Conservation (phyloP, 1,140 invertebrate species). For the Bombyx mandarina region DNA sequence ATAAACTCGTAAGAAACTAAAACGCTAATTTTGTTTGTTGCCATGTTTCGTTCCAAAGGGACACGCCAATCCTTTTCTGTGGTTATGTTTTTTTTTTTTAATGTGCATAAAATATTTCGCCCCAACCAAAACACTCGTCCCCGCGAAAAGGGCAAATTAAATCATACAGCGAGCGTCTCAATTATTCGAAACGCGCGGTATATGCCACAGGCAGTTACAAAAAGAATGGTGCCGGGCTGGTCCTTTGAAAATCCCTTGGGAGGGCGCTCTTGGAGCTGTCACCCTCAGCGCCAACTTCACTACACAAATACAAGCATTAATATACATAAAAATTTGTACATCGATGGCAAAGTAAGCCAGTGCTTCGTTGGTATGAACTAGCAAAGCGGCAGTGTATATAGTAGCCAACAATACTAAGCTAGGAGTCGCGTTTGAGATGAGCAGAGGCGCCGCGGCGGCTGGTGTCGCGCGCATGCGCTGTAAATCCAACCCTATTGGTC, state of each 20-base stretch:
- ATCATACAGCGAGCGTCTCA: conserved; percentile 57
- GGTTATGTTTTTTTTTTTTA: conserved; percentile 11
- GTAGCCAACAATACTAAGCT: conserved; percentile 15
- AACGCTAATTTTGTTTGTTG: not conserved
- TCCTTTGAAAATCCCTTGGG: conserved; percentile 63
- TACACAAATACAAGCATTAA: conserved; percentile 28
- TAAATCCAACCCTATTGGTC: conserved; percentile 56
- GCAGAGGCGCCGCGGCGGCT: conserved; percentile 56
- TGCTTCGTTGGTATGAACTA: conserved; percentile 19
- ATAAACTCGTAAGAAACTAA: too few relatives aligned
- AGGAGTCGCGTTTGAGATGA: conserved; percentile 22
- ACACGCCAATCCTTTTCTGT: conserved; percentile 27
- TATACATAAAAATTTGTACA: conserved; percentile 17
- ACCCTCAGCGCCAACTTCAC: conserved; percentile 53
- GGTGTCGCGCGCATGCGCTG: conserved; percentile 48
- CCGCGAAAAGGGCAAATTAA: conserved; percentile 57
- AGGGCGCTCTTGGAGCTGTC: conserved; percentile 57
- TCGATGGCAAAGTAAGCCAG: conserved; percentile 17
- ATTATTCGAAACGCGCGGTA: conserved; percentile 57
- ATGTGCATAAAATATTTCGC: conserved; percentile 24
- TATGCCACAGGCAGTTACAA: conserved; percentile 47
- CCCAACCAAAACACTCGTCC: conserved; percentile 30
- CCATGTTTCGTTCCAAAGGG: conserved; percentile 10
- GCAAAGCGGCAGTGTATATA: conserved; percentile 43
- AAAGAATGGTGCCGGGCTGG: conserved; percentile 53